Evolutionary conservation across 2,888 invertebrate species (phyloP).

Genomic region (Uropetala carovei): DNA sequence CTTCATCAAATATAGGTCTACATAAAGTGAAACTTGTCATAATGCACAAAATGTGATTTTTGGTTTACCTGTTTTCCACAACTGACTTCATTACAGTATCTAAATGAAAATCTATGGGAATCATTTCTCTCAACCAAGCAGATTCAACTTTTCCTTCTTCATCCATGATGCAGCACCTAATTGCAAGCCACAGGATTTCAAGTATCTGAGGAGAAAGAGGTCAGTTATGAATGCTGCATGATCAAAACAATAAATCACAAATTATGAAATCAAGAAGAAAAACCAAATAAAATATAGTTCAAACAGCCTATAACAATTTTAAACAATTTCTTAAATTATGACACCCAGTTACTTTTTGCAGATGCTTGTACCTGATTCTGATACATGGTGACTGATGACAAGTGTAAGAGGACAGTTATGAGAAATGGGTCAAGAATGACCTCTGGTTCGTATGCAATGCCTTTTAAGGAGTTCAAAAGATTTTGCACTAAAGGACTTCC

Average conservation of each 20-base stretch:
- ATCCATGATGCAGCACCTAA: constrained; percentile 74
- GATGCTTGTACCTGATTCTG: constrained; percentile 73
- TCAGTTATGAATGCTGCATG: constrained; percentile 70
- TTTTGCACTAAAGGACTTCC: constrained; percentile 76
- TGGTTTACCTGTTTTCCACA: constrained; percentile 75
- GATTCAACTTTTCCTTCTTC: constrained; percentile 74
- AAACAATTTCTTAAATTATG: neutral
- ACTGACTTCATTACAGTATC: constrained; percentile 75
- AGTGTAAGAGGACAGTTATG: constrained; percentile 79
- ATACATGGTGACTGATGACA: constrained; percentile 75
- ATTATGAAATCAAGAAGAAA: no score
- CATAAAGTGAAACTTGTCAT: constrained; percentile 2
- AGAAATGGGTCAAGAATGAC: constrained; percentile 81
- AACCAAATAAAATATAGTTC: no score
- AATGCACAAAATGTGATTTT: constrained; percentile 67
- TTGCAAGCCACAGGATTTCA: constrained; percentile 72
- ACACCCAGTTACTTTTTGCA: neutral
- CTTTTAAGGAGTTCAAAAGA: constrained; percentile 75
- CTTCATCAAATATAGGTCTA: neutral
- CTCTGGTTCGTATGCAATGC: constrained; percentile 78
- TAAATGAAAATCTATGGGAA: constrained; percentile 73
- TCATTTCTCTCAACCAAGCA: constrained; percentile 79
- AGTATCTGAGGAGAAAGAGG: constrained; percentile 71
- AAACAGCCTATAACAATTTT: no score
- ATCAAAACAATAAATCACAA: neutral